Evolutionary conservation across 2,888 invertebrate species (phyloP).

Genomic region (Cryptocephalus primarius): DNA sequence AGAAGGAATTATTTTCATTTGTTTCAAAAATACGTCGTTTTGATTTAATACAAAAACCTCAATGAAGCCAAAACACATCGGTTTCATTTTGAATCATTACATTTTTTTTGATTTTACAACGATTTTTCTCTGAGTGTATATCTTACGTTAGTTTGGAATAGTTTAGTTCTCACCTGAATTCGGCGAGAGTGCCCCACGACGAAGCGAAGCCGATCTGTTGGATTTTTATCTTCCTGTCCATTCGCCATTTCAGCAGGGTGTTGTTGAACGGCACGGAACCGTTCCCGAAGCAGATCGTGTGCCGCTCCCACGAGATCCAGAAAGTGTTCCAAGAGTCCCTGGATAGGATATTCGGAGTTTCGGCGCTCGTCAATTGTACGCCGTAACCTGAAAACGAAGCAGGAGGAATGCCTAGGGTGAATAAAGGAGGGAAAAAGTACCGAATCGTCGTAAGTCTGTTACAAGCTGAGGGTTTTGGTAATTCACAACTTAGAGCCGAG

Average conservation of each 20-base stretch:
- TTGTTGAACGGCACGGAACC: constrained; percentile 47
- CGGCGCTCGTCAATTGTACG: constrained; percentile 47
- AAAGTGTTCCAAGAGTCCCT: constrained; percentile 49
- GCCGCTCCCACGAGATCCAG: constrained; percentile 59
- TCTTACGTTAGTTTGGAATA: background rate
- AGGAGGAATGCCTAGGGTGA: too few relatives aligned
- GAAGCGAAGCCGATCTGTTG: constrained; percentile 54
- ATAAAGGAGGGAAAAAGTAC: too few relatives aligned
- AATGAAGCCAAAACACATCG: too few relatives aligned
- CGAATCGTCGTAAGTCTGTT: too few relatives aligned
- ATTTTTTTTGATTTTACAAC: too few relatives aligned
- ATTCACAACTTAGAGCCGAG: too few relatives aligned
- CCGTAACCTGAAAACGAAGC: constrained; percentile 44
- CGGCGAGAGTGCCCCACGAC: constrained; percentile 51
- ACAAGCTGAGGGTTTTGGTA: too few relatives aligned
- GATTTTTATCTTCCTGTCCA: constrained; percentile 48
- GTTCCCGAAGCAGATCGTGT: constrained; percentile 45
- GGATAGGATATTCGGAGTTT: constrained; percentile 47
- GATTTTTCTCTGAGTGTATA: too few relatives aligned
- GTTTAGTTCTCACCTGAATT: constrained; percentile 44
- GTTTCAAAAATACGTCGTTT: too few relatives aligned
- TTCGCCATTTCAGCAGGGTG: constrained; percentile 48
- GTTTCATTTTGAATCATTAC: too few relatives aligned
- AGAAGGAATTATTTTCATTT: too few relatives aligned
- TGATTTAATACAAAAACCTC: too few relatives aligned